Percentiles rank a stretch among this genome's conserved stretches.
Evolutionary conservation across 2,797 vertebrate species (phyloP).

Genomic region (Pseudomugil tenellus): DNA sequence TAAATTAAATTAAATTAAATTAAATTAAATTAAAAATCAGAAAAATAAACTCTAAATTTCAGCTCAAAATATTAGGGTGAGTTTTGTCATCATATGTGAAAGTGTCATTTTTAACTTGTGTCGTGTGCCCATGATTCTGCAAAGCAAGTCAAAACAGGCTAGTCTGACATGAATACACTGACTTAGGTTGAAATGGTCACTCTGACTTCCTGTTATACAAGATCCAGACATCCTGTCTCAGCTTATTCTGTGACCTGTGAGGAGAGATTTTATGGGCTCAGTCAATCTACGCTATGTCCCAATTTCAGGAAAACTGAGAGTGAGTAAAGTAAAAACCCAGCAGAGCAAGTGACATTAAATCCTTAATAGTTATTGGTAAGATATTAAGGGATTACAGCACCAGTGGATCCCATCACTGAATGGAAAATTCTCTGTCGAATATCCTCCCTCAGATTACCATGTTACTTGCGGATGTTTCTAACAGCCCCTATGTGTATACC

Average conservation of each 20-base stretch:
- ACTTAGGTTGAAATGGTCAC: conserved; percentile 47
- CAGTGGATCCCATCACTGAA: conserved; percentile 55
- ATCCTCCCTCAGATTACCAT: conserved; percentile 66
- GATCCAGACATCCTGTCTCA: conserved; percentile 54
- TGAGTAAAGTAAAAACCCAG: conserved; percentile 53
- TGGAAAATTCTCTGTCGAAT: conserved; percentile 69
- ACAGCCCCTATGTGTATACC: conserved; percentile 39
- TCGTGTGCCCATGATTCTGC: conserved; percentile 16
- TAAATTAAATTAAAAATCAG: too few species aligned
- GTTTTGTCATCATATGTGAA: conserved; percentile 3
- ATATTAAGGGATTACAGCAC: conserved; percentile 78
- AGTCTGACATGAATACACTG: conserved; percentile 38
- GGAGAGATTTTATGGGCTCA: conserved; percentile 69
- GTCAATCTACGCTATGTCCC: conserved; percentile 55
- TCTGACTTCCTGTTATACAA: conserved; percentile 48
- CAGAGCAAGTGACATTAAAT: conserved; percentile 74
- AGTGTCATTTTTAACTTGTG: conserved; percentile 7
- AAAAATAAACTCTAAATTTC: conserved; percentile 22
- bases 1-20: too few species aligned
- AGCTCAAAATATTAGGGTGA: conserved; percentile 2
- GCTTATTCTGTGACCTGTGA: conserved; percentile 58
- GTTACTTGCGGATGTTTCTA: conserved; percentile 66
- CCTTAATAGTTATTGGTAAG: conserved; percentile 78
- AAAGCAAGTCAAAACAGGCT: conserved; percentile 39
- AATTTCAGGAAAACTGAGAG: conserved; percentile 53